These are phyloP conservation scores for Silvanus unidentatus DNA, from an alignment of 2,888 invertebrate species.

Conservation along the genomic window DNA sequence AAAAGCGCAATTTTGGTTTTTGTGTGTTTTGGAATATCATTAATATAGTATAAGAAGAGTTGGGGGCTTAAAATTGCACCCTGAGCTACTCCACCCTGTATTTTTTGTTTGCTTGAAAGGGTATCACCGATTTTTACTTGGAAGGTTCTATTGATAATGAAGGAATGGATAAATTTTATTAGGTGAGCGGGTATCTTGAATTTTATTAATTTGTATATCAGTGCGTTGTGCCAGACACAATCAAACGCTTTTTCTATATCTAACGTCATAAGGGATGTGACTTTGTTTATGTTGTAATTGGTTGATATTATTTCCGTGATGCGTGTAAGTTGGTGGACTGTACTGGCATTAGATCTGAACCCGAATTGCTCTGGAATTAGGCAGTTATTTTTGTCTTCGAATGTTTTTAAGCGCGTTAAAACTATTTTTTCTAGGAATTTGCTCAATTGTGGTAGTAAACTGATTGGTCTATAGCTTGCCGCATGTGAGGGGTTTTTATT, in stretches of 20 bases:
- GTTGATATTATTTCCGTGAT: constrained; percentile 1
- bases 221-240: neutral
- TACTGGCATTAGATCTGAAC: constrained; percentile 1
- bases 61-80: neutral
- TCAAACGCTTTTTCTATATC: neutral
- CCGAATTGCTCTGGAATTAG: constrained; percentile 3
- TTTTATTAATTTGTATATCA: neutral
- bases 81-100: neutral
- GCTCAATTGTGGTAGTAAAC: neutral
- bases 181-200: neutral
- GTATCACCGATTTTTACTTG: neutral
- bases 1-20: neutral
- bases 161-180: neutral
- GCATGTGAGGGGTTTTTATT: constrained; percentile 3
- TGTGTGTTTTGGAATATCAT: neutral
- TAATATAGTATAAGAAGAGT: neutral
- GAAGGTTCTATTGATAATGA: neutral
- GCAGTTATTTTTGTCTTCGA: neutral
- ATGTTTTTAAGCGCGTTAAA: constrained; percentile 4
- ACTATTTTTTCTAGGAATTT: constrained; percentile 21
- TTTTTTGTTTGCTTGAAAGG: neutral
- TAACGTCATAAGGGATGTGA: neutral
- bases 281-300: constrained; percentile 2
- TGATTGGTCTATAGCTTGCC: neutral
- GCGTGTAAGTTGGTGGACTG: constrained; percentile 1